Percentiles rank a stretch among this genome's conserved stretches.
Conservation (phyloP, 1,140 invertebrate genomes). For the Zaprionus camerounensis region DNA sequence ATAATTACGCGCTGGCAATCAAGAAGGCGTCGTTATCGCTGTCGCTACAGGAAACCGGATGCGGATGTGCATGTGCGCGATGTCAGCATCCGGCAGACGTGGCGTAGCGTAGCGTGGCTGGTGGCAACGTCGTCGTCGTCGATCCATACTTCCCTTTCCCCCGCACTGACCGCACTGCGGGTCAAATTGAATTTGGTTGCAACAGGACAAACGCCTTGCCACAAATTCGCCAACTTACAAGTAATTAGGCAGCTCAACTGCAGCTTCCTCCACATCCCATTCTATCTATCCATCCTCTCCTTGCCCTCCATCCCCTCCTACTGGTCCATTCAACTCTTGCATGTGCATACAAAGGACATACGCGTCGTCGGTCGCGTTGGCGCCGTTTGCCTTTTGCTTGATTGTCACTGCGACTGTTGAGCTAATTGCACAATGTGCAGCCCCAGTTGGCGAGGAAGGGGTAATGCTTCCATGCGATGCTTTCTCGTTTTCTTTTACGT, state of each 20-base stretch:
- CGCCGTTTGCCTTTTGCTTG: constrained; percentile 61
- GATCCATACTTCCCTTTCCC: constrained; percentile 16
- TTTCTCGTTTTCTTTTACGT: constrained; percentile 67
- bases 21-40: constrained; percentile 58
- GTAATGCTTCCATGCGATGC: constrained; percentile 14
- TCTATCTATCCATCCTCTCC: neutral
- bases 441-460: neutral
- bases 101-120: constrained; percentile 6
- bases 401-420: constrained; percentile 65
- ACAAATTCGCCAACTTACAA: constrained; percentile 82
- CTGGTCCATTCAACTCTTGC: constrained; percentile 20
- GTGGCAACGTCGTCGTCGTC: neutral
- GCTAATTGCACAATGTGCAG: constrained; percentile 77
- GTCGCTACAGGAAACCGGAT: constrained; percentile 73
- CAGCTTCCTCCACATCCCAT: constrained; percentile 17
- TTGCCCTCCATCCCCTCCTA: neutral
- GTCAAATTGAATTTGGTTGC: constrained; percentile 80
- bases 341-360: constrained; percentile 52
- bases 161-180: constrained; percentile 63
- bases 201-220: constrained; percentile 56
- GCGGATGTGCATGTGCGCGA: constrained; percentile 69
- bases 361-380: constrained; percentile 69
- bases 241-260: constrained; percentile 78
- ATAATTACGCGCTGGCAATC: constrained; percentile 81
- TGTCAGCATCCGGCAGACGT: constrained; percentile 58